Base-by-base conservation (phyloP, 2,888 invertebrate species). In the Monoplex corrugatus region DNA sequence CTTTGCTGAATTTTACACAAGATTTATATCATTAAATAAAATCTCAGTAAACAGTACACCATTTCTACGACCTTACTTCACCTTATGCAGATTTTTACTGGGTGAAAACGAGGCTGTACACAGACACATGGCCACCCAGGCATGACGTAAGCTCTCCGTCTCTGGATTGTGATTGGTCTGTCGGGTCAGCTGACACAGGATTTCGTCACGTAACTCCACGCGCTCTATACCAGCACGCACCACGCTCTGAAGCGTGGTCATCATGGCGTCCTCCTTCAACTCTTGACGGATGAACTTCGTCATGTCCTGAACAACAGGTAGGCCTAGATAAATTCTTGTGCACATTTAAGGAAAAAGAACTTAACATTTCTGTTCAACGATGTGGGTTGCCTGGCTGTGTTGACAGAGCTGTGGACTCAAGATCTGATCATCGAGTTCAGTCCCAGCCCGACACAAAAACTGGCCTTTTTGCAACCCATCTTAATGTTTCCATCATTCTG, bases 51-150 rank as follows among this genome's bases (percentile, higher is more conserved):
- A n/a, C n/a, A n/a, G n/a, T n/a, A n/a, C 68, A 1, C 23, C 68
- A 13, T 8, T 1, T 38, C 78, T 19, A 50, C 50, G 16, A 19
- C 6, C 3, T 28, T 28, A 75, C 38, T 72, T 91, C 92, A 97
- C 97, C 95, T 98, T 98, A 94, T 97, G 97, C 16, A 98, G 97
- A 0, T 98, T 97, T 96, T 98, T 98, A 92, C 98, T 97, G 0
- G 99, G 98, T 95, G 98, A 98, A 96, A 99, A 99, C n/a, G 98
- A 98, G 1, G 99, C 98, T 63, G 98, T 98, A 93, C 98, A 98
- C 89, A 99, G 97, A 95, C 98, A 98, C 85, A 99, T 97, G 1
- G 99, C 96, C 75, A 98, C 97, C 99, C 99, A 99, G 35, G 98
- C 97, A 89, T 98, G 97, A 94, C 98, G 98, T 0, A 98, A 97